These are phyloP conservation scores for Melopsittacus undulatus DNA, from an alignment of 2,797 vertebrate species.

Conservation along the genomic window DNA sequence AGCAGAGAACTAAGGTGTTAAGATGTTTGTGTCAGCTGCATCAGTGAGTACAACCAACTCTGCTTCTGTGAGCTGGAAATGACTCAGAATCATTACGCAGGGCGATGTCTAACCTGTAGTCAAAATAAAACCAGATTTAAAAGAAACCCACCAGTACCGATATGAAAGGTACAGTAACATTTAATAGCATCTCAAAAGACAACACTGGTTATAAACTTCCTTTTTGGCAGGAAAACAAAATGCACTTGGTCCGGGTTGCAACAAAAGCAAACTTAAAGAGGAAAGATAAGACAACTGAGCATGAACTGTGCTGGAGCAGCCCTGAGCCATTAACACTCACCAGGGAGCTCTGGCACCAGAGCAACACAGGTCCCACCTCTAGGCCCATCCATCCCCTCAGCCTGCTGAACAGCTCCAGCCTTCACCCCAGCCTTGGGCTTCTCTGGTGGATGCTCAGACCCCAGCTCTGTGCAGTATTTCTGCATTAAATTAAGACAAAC, in stretches of 20 bases:
- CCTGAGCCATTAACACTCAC: background rate
- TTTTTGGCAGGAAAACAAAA: slow-evolving; percentile 73
- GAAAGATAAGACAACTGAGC: slow-evolving; percentile 19
- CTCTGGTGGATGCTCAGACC: background rate
- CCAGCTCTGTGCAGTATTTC: slow-evolving; percentile 34
- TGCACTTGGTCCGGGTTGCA: slow-evolving; percentile 66
- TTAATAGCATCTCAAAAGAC: slow-evolving; percentile 77
- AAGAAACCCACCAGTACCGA: background rate
- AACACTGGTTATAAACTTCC: slow-evolving; percentile 62
- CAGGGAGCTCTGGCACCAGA: background rate
- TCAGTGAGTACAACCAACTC: background rate
- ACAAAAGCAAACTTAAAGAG: slow-evolving; percentile 26
- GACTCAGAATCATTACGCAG: background rate
- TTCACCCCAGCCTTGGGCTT: background rate
- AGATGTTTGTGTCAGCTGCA: slow-evolving; percentile 18
- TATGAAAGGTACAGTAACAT: slow-evolving; percentile 63
- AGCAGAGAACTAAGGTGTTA: background rate
- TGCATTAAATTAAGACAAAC: slow-evolving; percentile 42
- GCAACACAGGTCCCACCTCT: background rate
- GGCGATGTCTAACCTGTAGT: slow-evolving; percentile 23
- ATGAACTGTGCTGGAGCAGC: slow-evolving; percentile 30
- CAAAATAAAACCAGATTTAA: slow-evolving; percentile 48
- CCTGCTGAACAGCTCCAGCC: background rate
- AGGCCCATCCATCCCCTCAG: background rate
- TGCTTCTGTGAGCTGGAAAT: background rate